Percentiles rank a stretch among this genome's conserved stretches.
Conservation (phyloP, 2,113 vertebrate genomes). For the Osmerus eperlanus region DNA sequence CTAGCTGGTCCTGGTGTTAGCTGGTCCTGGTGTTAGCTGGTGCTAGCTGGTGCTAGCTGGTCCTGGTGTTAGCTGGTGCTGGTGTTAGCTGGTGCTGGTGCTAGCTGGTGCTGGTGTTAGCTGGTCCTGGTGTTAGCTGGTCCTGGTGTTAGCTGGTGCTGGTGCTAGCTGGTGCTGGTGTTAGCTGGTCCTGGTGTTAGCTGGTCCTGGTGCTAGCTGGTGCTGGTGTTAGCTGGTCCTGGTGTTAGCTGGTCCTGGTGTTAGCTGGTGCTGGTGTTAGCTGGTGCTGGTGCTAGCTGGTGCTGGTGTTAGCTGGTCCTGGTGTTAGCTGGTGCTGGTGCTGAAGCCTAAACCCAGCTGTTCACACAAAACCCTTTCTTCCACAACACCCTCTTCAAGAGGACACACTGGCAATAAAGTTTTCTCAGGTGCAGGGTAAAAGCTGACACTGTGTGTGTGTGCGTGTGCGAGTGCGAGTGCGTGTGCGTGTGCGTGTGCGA, state of each 20-base stretch:
- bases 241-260: slow-evolving; percentile 45
- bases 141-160: slow-evolving; percentile 50
- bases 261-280: slow-evolving; percentile 53
- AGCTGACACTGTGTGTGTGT: slow-evolving; percentile 28
- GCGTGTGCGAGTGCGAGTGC: neutral
- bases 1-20: slow-evolving; percentile 54
- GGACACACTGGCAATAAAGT: slow-evolving; percentile 64
- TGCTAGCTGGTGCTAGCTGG: slow-evolving; percentile 48
- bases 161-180: slow-evolving; percentile 51
- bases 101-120: slow-evolving; percentile 19
- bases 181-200: slow-evolving; percentile 55
- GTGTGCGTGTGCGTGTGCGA: neutral
- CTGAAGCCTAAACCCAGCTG: slow-evolving; percentile 63
- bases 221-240: too few species aligned
- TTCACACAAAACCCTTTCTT: slow-evolving; percentile 68
- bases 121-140: slow-evolving; percentile 49
- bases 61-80: slow-evolving; percentile 46
- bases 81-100: slow-evolving; percentile 24
- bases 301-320: slow-evolving; percentile 51
- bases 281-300: slow-evolving; percentile 49
- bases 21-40: slow-evolving; percentile 49
- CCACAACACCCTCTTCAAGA: slow-evolving; percentile 9
- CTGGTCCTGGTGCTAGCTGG: slow-evolving; percentile 35
- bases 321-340: slow-evolving; percentile 49
- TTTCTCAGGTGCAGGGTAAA: slow-evolving; percentile 61